Base-by-base conservation (phyloP, 2,797 vertebrate species). In the Oryzias sinensis region DNA sequence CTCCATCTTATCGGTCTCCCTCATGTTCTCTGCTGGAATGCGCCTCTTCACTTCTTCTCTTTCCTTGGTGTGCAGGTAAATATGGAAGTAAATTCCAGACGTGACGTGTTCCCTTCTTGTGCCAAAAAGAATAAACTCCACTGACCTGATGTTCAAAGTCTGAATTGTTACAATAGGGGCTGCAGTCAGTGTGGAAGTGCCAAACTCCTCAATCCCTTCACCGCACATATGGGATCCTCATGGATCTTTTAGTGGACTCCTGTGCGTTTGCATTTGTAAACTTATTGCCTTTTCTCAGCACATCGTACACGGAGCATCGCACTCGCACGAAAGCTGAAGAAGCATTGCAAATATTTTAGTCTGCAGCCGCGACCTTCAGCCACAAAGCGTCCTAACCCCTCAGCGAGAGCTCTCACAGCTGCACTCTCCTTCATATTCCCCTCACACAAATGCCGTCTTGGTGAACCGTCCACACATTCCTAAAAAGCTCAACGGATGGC, bases 331-430 rank as follows among this genome's bases (percentile, higher is more conserved):
- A 71, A 76, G 69, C 55, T 63, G 68, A 62, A 72, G 68, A 57
- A 83, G 76, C 52, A 33, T 84, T 77, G 70, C 81, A 79, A 85
- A 83, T 71, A 61, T 76, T 80, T 76, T 68, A 72, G 70, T 72
- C 77, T 84, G 75, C 63, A 76, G 76, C 64, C 43, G 40, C 61
- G 81, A 74, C 72, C 71, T 82, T 55, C 65, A 79, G 84, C 83
- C 84, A 84, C 79, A 47, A 83, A 82, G 77, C 20, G 29, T 74
- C 70, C 70, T 68, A 76, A 74, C 65, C 81, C 68, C 76, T 77
- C 62, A 61, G 72, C 68, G 65, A 60, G 80, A 85, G 73, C 70
- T 55, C 46, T 56, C 60, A 49, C 78, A 71, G 80, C 79, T 85
- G 78, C 67, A 37, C 33, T 37, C 33, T 37, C 9, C 33, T 37